Conservation (phyloP, 2,113 vertebrate species). For the Telmatochromis sp. region DNA sequence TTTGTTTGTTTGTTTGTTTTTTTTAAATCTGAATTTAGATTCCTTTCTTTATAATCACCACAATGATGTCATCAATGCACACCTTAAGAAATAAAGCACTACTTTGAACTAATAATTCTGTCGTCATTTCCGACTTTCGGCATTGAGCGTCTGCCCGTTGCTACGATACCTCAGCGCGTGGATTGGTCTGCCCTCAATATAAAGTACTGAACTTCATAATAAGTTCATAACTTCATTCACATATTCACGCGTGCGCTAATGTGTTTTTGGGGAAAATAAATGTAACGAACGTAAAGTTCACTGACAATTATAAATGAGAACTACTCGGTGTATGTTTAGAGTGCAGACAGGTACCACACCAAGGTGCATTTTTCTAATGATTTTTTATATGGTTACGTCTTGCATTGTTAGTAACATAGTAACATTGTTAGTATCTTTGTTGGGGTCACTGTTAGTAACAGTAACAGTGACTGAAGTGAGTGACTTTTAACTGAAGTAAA, state of each 20-base stretch:
- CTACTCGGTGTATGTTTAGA: neutral
- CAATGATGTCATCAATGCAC: neutral
- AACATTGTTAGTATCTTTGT: neutral
- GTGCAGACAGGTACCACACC: neutral
- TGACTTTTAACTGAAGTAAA: neutral
- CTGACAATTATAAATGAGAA: neutral
- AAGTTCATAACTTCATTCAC: neutral
- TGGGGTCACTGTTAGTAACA: neutral
- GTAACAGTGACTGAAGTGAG: neutral
- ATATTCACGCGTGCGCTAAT: neutral
- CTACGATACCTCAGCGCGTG: neutral
- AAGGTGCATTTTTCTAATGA: neutral
- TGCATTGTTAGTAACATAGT: neutral
- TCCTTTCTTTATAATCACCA: neutral
- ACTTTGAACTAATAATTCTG: neutral
- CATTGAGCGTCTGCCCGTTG: neutral
- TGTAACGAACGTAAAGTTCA: neutral
- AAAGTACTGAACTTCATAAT: neutral
- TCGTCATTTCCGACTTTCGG: neutral
- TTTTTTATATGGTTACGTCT: neutral
- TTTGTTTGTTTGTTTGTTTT: neutral
- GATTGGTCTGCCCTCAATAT: neutral
- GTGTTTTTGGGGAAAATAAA: rapidly evolving
- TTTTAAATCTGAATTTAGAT: neutral
- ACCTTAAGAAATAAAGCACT: neutral